Conservation (phyloP, 2,113 vertebrate genomes). For the Astur gentilis region DNA sequence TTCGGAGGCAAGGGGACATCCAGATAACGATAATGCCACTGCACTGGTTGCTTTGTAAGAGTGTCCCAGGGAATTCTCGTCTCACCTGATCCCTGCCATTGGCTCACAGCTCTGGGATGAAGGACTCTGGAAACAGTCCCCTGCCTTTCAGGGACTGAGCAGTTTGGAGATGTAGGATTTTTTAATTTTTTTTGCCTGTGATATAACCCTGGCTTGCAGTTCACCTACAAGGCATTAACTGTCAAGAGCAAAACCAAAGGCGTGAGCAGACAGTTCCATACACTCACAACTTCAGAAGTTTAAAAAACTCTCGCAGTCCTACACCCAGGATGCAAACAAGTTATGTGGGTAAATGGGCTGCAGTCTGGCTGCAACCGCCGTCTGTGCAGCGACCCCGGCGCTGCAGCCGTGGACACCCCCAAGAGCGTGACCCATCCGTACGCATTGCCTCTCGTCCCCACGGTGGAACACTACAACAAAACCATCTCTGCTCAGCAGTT, state of each 20-base stretch:
- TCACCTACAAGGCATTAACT: no score
- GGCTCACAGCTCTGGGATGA: not conserved
- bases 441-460: accelerated
- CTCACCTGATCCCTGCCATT: not conserved
- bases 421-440: accelerated
- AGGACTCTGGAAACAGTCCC: no score
- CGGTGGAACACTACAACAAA: no score
- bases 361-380: not conserved
- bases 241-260: not conserved
- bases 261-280: accelerated
- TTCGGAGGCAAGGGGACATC: not conserved
- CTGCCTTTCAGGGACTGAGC: not conserved
- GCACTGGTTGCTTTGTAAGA: not conserved
- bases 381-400: not conserved
- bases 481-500: not conserved
- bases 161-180: no score
- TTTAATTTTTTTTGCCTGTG: no score
- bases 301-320: not conserved
- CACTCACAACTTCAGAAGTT: not conserved
- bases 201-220: not conserved
- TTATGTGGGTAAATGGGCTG: not conserved
- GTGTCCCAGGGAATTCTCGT: no score
- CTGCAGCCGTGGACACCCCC: not conserved
- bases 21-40: not conserved
- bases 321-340: not conserved